Conservation (phyloP, 37 sponge, comb jelly and placozoan species). For the Hormiphora californensis region DNA sequence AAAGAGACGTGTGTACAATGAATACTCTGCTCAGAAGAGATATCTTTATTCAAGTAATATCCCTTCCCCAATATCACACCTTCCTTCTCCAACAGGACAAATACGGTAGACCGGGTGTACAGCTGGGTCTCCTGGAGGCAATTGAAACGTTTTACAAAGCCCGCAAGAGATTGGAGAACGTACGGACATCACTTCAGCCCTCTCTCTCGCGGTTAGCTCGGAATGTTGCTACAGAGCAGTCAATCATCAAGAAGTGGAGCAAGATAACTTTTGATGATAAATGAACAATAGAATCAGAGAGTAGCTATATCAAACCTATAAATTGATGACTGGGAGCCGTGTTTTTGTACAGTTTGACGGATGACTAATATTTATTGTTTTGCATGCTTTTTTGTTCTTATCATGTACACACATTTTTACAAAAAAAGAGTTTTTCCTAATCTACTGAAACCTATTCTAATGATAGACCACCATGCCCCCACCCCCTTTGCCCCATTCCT, state of each 20-base stretch:
- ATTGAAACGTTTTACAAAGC: slow-evolving; percentile 46
- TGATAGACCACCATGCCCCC: background rate
- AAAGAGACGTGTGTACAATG: too few relatives aligned
- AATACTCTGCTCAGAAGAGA: too few relatives aligned
- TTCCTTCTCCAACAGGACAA: too few relatives aligned
- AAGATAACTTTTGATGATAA: background rate
- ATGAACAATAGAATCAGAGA: background rate
- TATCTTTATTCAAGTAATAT: too few relatives aligned
- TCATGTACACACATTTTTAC: too few relatives aligned
- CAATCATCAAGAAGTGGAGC: background rate
- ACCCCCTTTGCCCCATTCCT: background rate
- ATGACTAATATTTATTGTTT: background rate
- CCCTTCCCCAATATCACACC: too few relatives aligned
- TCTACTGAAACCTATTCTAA: too few relatives aligned
- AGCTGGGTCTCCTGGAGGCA: slow-evolving; percentile 29
- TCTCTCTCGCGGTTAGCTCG: slow-evolving; percentile 8
- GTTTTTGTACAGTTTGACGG: too few relatives aligned
- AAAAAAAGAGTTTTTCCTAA: too few relatives aligned
- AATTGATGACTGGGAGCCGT: too few relatives aligned
- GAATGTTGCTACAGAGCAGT: slow-evolving; percentile 3
- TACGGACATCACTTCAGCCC: slow-evolving; percentile 15
- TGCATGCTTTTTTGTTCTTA: background rate
- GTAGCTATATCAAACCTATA: background rate
- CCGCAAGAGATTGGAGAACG: background rate
- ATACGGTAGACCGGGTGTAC: slow-evolving; percentile 47